Percentiles rank a stretch among this genome's conserved stretches.
Evolutionary conservation across 2,113 vertebrate species (phyloP).

Genomic region (Psilopsiagon aurifrons): DNA sequence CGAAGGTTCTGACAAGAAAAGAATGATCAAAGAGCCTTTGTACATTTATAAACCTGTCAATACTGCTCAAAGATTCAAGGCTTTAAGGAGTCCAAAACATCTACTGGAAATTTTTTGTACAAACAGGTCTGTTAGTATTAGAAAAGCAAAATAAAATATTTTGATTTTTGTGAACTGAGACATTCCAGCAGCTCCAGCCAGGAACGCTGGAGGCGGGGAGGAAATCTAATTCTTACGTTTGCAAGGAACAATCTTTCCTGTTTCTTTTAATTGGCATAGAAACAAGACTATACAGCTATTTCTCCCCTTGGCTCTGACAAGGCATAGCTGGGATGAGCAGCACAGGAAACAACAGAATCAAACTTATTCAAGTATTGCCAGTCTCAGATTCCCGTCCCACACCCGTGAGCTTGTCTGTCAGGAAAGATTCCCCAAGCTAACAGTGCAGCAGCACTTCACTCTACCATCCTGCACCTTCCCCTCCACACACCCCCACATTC

Average conservation of each 20-base stretch:
- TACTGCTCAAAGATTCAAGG: slow-evolving; percentile 19
- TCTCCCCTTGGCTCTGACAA: background rate
- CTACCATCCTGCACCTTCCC: background rate
- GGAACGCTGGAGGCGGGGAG: background rate
- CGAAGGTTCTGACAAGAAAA: background rate
- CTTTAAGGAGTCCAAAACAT: slow-evolving; percentile 33
- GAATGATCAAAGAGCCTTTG: slow-evolving; percentile 34
- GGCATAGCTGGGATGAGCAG: background rate
- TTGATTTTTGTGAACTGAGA: slow-evolving; percentile 11
- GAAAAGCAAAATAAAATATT: background rate
- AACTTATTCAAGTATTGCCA: background rate
- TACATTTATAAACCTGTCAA: slow-evolving; percentile 21
- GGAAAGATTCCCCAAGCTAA: background rate
- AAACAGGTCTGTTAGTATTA: background rate
- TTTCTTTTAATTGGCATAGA: slow-evolving; percentile 43
- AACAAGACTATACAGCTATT: slow-evolving; percentile 11
- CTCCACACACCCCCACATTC: background rate
- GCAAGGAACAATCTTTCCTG: background rate
- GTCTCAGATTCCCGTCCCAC: background rate
- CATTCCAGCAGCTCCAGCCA: slow-evolving; percentile 30
- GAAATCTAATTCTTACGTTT: slow-evolving; percentile 39
- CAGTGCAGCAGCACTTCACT: background rate
- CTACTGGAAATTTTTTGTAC: slow-evolving; percentile 17
- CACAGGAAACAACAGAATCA: slow-evolving; percentile 20
- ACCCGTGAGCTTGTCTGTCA: background rate